Conservation (phyloP, 2,888 invertebrate species). For the Marasmarcha lunaedactyla region DNA sequence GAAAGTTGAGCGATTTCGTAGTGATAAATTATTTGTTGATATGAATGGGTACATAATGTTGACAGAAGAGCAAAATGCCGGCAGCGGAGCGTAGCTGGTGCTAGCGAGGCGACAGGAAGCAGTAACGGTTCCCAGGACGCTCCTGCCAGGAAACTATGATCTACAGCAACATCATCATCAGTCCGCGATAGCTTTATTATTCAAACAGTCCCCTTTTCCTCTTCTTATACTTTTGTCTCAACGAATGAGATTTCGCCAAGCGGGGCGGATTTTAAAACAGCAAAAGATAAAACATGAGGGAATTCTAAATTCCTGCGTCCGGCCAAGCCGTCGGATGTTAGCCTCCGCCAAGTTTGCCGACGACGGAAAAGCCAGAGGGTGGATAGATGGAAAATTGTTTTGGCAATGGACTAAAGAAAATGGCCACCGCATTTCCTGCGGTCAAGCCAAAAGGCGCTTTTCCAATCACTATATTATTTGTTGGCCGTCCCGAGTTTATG, state of each 20-base stretch:
- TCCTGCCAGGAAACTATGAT: constrained; percentile 52
- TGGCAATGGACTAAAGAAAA: constrained; percentile 52
- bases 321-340: constrained; percentile 30
- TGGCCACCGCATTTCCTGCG: constrained; percentile 63
- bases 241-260: constrained; percentile 26
- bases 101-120: constrained; percentile 58
- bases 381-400: constrained; percentile 57
- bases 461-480: constrained; percentile 44
- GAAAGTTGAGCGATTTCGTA: too few relatives aligned
- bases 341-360: constrained; percentile 43
- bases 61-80: too few relatives aligned
- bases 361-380: constrained; percentile 46
- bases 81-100: constrained; percentile 38
- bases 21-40: too few relatives aligned
- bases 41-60: too few relatives aligned
- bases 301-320: constrained; percentile 31
- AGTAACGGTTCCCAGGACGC: constrained; percentile 52
- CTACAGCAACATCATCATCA: constrained; percentile 32
- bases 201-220: constrained; percentile 7
- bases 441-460: constrained; percentile 63
- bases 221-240: too few relatives aligned
- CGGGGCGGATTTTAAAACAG: constrained; percentile 22
- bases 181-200: constrained; percentile 20
- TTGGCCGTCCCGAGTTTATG: constrained; percentile 29
- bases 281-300: constrained; percentile 31